Base-by-base conservation (phyloP, 2,797 vertebrate species). In the Pogoniulus pusillus region DNA sequence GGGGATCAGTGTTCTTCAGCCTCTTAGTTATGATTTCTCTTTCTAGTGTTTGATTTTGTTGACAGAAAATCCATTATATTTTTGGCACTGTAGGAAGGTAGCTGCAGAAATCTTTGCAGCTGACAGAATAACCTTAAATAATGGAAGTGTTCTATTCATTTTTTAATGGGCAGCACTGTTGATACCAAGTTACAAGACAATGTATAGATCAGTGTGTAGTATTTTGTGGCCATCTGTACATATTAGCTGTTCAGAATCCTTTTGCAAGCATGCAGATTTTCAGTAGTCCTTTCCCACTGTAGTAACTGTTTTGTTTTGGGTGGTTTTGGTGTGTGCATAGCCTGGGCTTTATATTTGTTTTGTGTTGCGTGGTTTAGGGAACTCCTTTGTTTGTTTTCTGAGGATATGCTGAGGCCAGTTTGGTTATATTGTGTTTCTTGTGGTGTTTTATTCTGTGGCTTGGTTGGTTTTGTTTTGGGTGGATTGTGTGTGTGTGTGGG, bases 51-150 rank as follows among this genome's bases (percentile, higher is more conserved):
- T 32, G 58, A 39, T 87, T 76, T 72, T 39, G 39, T 53, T 92
- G 91, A 87, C 82, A 86, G 94, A 96, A 96, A 97, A 64, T 58
- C 18, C 71, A 32, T 92, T 79, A 76, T 90, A 72, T 91, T 88
- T 86, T 77, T 96, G 90, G 77, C 70, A 60, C 29, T 66, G 18
- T 73, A 79, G 89, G 43, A 90, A 79, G 70, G 69, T 93, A 89
- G 68, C 85, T 87, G 74, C 80, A 87, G 85, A 93, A 87, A 85
- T 34, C 85, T 93, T 88, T 93, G 90, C 75, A 71, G 65, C 82
- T 94, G 85, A 65, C 2, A 32, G 76, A 69, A 43, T 83, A 95
- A 91, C 27, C 16, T 87, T 92, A 82, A 75, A 73, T 57, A 32
- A 35, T 24, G 11, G 34, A 74, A 84, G 20, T 54, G 10, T 41